Evolutionary conservation across 2,113 vertebrate species (phyloP).

Genomic region (Hippocampus zosterae): DNA sequence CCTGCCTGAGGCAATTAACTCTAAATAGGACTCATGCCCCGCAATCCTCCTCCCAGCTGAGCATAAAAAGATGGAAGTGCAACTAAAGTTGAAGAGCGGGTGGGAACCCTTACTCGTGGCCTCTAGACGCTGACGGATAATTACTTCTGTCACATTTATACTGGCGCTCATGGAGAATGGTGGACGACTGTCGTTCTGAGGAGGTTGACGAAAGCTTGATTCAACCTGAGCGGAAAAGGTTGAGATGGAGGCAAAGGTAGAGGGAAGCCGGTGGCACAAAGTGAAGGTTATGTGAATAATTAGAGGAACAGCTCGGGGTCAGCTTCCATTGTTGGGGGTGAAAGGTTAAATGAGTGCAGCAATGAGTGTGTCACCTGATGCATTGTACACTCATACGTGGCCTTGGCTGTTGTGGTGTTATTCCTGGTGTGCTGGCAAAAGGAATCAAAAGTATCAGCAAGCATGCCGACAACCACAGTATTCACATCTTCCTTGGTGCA

Average conservation of each 20-base stretch:
- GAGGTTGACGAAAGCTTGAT: slow-evolving; percentile 23
- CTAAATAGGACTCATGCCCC: slow-evolving; percentile 45
- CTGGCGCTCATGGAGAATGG: slow-evolving; percentile 48
- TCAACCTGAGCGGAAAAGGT: slow-evolving; percentile 13
- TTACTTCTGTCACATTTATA: slow-evolving; percentile 71
- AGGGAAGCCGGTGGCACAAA: slow-evolving; percentile 20
- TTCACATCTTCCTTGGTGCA: slow-evolving; percentile 29
- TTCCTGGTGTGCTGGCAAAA: slow-evolving; percentile 32
- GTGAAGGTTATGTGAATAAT: slow-evolving; percentile 64
- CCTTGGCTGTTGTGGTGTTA: slow-evolving; percentile 44
- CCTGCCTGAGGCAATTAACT: slow-evolving; percentile 67
- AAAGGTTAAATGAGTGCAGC: slow-evolving; percentile 61
- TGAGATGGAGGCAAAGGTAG: not conserved
- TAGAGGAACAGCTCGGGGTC: slow-evolving; percentile 60
- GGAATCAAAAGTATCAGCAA: not conserved
- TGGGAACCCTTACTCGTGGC: slow-evolving; percentile 21
- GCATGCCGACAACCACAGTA: slow-evolving; percentile 24
- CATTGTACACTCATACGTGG: slow-evolving; percentile 30
- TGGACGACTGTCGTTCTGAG: slow-evolving; percentile 36
- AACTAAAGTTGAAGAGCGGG: slow-evolving; percentile 31
- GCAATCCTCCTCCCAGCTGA: slow-evolving; percentile 45
- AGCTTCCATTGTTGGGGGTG: slow-evolving; percentile 51
- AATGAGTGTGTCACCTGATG: slow-evolving; percentile 53
- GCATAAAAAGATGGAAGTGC: slow-evolving; percentile 46
- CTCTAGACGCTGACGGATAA: slow-evolving; percentile 64